Evolutionary conservation across 2,888 invertebrate genomes (phyloP), one percentile per base, ranked within the genome.

Genomic region (Pachycephus smyrnensis): DNA sequence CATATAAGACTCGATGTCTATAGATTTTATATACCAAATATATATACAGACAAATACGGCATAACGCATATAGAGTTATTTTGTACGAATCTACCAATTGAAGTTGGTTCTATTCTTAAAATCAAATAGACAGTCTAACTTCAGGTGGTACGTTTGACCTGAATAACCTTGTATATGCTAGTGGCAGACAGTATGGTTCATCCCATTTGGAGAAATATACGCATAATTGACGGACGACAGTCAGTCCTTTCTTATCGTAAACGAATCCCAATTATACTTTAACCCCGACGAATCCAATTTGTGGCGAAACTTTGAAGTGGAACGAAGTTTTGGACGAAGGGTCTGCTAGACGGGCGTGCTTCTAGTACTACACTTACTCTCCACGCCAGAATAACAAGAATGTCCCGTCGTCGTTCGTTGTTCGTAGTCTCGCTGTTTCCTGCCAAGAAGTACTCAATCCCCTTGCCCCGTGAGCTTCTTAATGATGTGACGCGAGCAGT

Each of bases 261-360:
- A 86, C 86, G 87, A 88, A 89, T 87, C 88, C 90, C 90, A 90
- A 90, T 91, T 91, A 90, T 87, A 88, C 87, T 88, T 87, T 86
- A 87, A 88, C 87, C 86, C 81, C 83, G 82, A 83, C 80, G 85
- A 84, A 84, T 91, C 90, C 91, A 91, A 91, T 91, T 91, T 91
- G 90, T 86, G 86, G 83, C 85, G 82, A 84, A 85, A 87, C 84
- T 89, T 86, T 90, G 85, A 84, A 91, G 91, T 86, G 87, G 88
- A 82, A 88, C 88, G 85, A 89, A 90, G 87, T 90, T 55, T 90
- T 84, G 86, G 84, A 86, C 86, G 87, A 87, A 89, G 85, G 84
- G 87, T 86, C 85, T 82, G 82, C 84, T 80, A 81, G 80, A 82
- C 85, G 88, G 83, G 87, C 87, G 86, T 88, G 86, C 87, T 82